Evolutionary conservation across 2,113 vertebrate genomes (phyloP).

Genomic region (Tinamus guttatus): DNA sequence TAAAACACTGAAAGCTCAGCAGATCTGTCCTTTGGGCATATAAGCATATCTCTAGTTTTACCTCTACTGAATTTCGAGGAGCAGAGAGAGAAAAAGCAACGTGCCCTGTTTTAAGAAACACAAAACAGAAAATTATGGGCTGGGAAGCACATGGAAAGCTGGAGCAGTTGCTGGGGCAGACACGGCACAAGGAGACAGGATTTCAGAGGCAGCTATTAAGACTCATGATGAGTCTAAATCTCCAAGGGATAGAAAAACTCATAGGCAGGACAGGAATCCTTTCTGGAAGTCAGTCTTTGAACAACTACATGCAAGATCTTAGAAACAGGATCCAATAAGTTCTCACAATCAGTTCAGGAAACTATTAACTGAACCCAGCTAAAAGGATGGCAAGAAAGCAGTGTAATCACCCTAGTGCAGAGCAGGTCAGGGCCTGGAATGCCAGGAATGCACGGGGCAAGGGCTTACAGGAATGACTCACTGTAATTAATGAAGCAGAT

Average conservation of each 20-base stretch:
- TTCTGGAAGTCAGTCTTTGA: not conserved
- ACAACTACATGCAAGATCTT: not conserved
- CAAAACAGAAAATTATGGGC: not conserved
- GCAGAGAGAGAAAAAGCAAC: not conserved
- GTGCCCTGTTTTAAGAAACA: not conserved
- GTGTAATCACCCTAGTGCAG: not conserved
- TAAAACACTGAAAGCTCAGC: not conserved
- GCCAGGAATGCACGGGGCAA: conserved; percentile 36
- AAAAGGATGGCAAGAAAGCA: not conserved
- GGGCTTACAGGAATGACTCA: conserved; percentile 5
- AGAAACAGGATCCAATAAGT: not conserved
- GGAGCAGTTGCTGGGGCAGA: not conserved
- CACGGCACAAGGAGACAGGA: not conserved
- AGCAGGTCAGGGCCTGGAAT: conserved; percentile 25
- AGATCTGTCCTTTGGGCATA: not conserved
- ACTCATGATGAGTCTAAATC: not conserved
- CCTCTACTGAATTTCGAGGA: not conserved
- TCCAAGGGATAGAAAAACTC: not conserved
- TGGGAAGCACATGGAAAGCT: not conserved
- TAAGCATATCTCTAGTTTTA: not conserved
- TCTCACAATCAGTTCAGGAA: not conserved
- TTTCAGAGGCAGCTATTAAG: not conserved
- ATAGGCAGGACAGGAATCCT: not conserved
- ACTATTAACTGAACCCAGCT: not conserved
- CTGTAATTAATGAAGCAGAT: not conserved